Evolutionary conservation across 2,113 vertebrate species (phyloP), one percentile per base, ranked within the genome.

Genomic region (Carollia perspicillata): DNA sequence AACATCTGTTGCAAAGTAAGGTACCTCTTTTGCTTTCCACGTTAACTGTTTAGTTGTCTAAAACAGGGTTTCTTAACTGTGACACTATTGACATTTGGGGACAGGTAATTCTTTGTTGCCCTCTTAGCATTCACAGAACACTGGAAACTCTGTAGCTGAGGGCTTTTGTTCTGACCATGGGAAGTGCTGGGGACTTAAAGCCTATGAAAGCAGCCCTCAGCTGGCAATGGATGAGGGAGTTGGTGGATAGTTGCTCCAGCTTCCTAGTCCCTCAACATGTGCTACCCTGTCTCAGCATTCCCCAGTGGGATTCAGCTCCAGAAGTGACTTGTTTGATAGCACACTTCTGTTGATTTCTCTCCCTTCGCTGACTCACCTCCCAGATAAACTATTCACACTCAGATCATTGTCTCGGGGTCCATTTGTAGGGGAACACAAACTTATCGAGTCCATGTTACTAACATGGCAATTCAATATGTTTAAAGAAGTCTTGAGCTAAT

Each of bases 401-500:
- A 66, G 51, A 79, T 72, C 11, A 3, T 77, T 85, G 51, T 88
- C 77, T 91, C 47, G 23, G 58, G 22, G n/a, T 85, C 63, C 47
- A 60, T 51, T 81, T 83, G 5, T 5, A 51, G 33, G 40, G 84
- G 75, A 87, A 60, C 37, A 20, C 75, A 84, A 55, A 68, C 33
- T 3, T 17, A 80, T n/a, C n/a, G 60, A 40, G 17, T 47, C 30
- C 35, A 1, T 81, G 74, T 86, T 83, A 18, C 63, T 93, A 86
- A 90, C 33, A 89, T 79, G 75, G 42, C 49, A 78, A 69, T 86
- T 66, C 8, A 74, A 5, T 74, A 47, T 84, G 87, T 91, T 96
- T 92, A 83, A 35, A 95, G 90, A 93, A 94, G 69, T 49, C 14
- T 42, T 74, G 74, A 93, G 79, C 42, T 68, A 69, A 55, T 89